These are phyloP conservation scores for Dastarcus helophoroides DNA, from an alignment of 2,888 invertebrate species.

Conservation along the genomic window DNA sequence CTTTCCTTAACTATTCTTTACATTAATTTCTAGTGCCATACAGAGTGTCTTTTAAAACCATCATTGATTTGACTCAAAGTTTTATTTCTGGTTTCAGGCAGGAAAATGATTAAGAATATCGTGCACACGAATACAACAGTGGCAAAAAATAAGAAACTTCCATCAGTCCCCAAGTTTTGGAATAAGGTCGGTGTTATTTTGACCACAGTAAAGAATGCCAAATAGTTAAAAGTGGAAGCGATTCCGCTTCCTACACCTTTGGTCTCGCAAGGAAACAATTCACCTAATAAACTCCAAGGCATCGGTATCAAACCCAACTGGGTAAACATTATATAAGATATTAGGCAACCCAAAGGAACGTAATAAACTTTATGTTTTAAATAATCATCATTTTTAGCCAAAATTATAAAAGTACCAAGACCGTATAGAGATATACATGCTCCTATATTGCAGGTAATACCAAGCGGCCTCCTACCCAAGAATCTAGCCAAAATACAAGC, in stretches of 20 bases:
- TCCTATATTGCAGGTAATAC: conserved; percentile 50
- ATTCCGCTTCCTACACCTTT: conserved; percentile 56
- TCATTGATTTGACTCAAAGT: conserved; percentile 58
- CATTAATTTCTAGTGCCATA: too few relatives aligned
- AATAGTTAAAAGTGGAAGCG: conserved; percentile 51
- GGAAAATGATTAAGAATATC: conserved; percentile 43
- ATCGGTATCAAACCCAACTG: conserved; percentile 52
- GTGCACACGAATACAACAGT: conserved; percentile 46
- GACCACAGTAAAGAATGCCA: conserved; percentile 53
- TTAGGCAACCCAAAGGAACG: conserved; percentile 37
- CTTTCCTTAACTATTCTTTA: too few relatives aligned
- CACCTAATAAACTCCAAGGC: conserved; percentile 66
- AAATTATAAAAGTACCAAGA: conserved; percentile 17
- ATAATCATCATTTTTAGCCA: conserved; percentile 16
- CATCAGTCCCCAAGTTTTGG: conserved; percentile 42
- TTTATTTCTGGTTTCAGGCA: conserved; percentile 61
- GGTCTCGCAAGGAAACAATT: conserved; percentile 46
- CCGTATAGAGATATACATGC: conserved; percentile 45
- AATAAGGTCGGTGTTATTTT: conserved; percentile 56
- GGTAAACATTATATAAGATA: conserved; percentile 48
- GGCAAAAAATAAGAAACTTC: conserved; percentile 55
- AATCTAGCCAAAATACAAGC: conserved; percentile 51
- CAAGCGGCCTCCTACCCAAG: conserved; percentile 52
- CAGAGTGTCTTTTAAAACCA: conserved; percentile 6
- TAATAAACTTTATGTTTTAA: conserved; percentile 22